Conservation (phyloP, 2,888 invertebrate genomes). For the Helobdella robusta region DNA sequence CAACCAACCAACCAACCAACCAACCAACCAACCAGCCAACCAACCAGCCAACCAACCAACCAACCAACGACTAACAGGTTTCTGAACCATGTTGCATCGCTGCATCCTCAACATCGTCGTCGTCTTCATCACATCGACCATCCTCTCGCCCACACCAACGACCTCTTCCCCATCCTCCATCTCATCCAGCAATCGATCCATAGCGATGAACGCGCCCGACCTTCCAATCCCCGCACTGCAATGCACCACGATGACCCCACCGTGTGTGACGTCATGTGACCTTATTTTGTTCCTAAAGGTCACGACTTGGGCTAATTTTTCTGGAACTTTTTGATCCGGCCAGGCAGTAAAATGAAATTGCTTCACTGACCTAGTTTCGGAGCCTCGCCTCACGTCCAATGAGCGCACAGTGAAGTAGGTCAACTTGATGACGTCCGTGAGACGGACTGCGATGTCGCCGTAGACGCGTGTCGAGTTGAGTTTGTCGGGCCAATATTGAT, state of each 20-base stretch:
- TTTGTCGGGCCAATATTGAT: slow-evolving; percentile 22
- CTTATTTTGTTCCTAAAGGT: slow-evolving; percentile 45
- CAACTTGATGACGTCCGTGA: slow-evolving; percentile 5
- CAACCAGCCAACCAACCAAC: no score
- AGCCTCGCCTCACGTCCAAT: neutral
- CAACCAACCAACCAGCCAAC: no score
- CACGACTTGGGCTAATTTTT: slow-evolving; percentile 11
- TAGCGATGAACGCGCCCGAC: slow-evolving; percentile 39
- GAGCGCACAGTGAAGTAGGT: slow-evolving; percentile 21
- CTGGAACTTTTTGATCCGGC: slow-evolving; percentile 20
- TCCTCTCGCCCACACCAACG: slow-evolving; percentile 29
- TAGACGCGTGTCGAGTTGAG: neutral
- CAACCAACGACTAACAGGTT: slow-evolving; percentile 34
- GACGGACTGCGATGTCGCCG: slow-evolving; percentile 8
- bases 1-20: no score
- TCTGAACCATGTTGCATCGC: slow-evolving; percentile 41
- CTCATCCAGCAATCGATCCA: slow-evolving; percentile 35
- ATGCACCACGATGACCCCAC: slow-evolving; percentile 33
- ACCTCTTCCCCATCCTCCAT: slow-evolving; percentile 27
- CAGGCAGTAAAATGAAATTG: slow-evolving; percentile 23
- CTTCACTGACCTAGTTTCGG: neutral
- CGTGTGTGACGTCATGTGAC: slow-evolving; percentile 39
- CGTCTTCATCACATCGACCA: slow-evolving; percentile 37
- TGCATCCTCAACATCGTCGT: slow-evolving; percentile 36
- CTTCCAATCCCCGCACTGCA: slow-evolving; percentile 40